Base-by-base conservation (phyloP, 2,888 invertebrate species). In the Branchellion lobata region DNA sequence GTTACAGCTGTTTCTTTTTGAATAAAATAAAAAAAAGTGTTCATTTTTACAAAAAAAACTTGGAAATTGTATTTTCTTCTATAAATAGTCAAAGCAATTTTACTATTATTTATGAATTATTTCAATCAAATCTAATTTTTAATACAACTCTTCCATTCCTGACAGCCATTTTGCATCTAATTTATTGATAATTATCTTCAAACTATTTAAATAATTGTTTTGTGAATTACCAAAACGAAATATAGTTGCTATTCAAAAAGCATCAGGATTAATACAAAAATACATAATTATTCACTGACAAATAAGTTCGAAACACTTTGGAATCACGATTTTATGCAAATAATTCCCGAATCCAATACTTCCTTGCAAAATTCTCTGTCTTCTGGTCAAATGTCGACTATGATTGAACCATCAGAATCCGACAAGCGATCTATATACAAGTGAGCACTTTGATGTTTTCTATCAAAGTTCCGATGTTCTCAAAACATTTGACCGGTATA, bases 341-440 rank as follows among this genome's bases (percentile, higher is more conserved):
- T 24, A 57, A 24, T 57, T n/a, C 24, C 21, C 8, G 61, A 57
- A 57, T 69, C 14, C 5, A 29, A 8, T 65, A n/a, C 21, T 34
- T 33, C 21, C 3, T 69, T 65, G 36, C 36, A 75, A 29, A 21
- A 53, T 11, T 27, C 40, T 27, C 8, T 31, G 1, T 5, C 18
- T 47, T 24, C 51, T 75, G 53, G 21, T 57, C 77, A 77, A 77
- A 77, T 77, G 77, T 61, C 77, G 18, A 33, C 77, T 11, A 77
- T 77, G 71, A 81, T 81, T 61, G 81, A 81, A 65, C 75, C 79
- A n/a, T 79, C 79, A 0, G 81, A 81, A 40, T 75, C 81, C 11
- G 81, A 81, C 72, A 79, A 79, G 36, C 53, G 79, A 40, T 74
- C 81, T 33, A 81, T 81, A 24, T 81, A 81, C 77, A 81, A 79